phyloP scores from a whole-genome alignment of 1,140 invertebrate species.

The Bursaphelenchus mucronatus region DNA sequence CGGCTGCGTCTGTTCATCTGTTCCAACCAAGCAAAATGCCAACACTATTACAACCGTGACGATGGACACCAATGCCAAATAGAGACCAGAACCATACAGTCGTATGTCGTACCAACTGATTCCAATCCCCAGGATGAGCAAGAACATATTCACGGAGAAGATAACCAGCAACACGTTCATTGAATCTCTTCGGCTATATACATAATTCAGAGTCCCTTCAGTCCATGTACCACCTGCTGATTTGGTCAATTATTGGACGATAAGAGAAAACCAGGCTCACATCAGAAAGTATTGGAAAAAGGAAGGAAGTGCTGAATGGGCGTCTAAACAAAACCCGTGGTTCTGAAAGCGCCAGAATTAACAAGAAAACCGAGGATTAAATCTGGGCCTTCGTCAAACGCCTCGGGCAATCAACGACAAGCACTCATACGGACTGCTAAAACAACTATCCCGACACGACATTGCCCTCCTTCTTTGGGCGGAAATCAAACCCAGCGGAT shows the following conservation, averaged over 20 bases:
- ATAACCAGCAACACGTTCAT: constrained; percentile 28
- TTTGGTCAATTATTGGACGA: neutral
- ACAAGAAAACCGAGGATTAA: neutral
- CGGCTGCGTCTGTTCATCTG: constrained; percentile 29
- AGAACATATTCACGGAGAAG: constrained; percentile 22
- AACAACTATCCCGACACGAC: neutral
- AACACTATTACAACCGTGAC: constrained; percentile 28
- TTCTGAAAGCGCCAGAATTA: neutral
- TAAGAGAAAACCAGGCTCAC: neutral
- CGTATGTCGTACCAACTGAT: constrained; percentile 29
- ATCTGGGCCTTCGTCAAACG: no score
- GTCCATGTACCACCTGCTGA: neutral
- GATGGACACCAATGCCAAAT: constrained; percentile 27
- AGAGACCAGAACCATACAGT: constrained; percentile 25
- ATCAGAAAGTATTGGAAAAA: neutral
- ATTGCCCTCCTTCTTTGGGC: neutral
- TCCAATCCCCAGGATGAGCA: constrained; percentile 22
- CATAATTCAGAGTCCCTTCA: neutral
- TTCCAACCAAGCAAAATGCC: constrained; percentile 33
- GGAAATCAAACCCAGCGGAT: no score
- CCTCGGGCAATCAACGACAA: no score
- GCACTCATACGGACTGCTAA: no score
- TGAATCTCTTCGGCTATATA: neutral
- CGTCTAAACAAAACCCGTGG: neutral
- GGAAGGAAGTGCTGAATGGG: neutral